Percentiles rank a stretch among this genome's conserved stretches.
These are phyloP conservation scores for Phymastichus coffea DNA, from an alignment of 1,140 invertebrate species.

Conservation along the genomic window DNA sequence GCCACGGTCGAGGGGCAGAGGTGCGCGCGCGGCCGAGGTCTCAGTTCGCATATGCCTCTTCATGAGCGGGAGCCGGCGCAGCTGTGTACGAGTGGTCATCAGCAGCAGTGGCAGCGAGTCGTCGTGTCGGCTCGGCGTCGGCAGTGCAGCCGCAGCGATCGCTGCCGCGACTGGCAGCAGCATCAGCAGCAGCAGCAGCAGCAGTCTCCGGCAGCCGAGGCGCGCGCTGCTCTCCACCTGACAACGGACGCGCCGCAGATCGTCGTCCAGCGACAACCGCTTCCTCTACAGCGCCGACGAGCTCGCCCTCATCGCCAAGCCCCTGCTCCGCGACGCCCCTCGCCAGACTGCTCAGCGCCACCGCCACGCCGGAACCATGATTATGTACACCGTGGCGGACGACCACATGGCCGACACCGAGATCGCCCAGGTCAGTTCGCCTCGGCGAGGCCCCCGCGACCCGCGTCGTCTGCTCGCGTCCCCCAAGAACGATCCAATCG, in stretches of 20 bases:
- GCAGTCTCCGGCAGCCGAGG: not conserved
- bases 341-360: not conserved
- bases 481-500: no score
- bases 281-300: not conserved
- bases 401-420: constrained; percentile 54
- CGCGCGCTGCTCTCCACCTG: not conserved
- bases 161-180: constrained; percentile 12
- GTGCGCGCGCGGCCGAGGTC: no score
- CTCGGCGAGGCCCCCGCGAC: no score
- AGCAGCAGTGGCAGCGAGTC: constrained; percentile 31
- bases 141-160: constrained; percentile 23
- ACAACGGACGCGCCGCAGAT: not conserved
- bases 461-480: no score
- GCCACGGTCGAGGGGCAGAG: no score
- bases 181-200: not conserved
- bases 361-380: constrained; percentile 40
- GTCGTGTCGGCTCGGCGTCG: not conserved
- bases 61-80: constrained; percentile 26
- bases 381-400: constrained; percentile 55
- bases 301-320: not conserved
- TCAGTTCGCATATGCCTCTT: no score
- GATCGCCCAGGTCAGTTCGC: constrained; percentile 51
- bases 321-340: not conserved
- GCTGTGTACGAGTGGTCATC: constrained; percentile 8
- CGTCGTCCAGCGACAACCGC: not conserved